Percentiles rank a stretch among this genome's conserved stretches.
Conservation (phyloP, 2,888 invertebrate species). For the Campoplex nolae region DNA sequence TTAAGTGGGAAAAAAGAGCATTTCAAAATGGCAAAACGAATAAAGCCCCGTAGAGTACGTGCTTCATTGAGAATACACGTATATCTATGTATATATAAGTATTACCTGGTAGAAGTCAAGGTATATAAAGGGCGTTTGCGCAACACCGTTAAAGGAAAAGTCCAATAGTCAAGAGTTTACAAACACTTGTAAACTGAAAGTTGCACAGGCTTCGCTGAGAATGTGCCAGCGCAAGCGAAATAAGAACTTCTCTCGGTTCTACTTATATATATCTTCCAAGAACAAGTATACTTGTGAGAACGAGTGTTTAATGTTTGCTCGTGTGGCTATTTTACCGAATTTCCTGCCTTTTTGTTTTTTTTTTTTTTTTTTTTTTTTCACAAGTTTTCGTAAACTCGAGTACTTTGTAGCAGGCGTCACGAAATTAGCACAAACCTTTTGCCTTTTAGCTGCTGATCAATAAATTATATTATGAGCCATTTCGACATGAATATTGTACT, state of each 20-base stretch:
- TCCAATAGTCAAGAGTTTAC: slow-evolving; percentile 40
- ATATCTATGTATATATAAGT: not conserved
- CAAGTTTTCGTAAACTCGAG: slow-evolving; percentile 34
- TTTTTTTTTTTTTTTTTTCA: not conserved
- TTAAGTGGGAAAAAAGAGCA: not conserved
- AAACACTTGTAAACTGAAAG: slow-evolving; percentile 22
- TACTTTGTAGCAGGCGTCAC: not conserved
- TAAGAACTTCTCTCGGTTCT: slow-evolving; percentile 18
- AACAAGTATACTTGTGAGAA: slow-evolving; percentile 10
- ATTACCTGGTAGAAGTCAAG: not conserved
- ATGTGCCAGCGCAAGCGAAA: slow-evolving; percentile 9
- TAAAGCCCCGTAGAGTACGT: not conserved
- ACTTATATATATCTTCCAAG: slow-evolving; percentile 22
- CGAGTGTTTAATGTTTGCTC: slow-evolving; percentile 28
- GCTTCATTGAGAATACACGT: not conserved
- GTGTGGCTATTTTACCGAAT: slow-evolving; percentile 25
- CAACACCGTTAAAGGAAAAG: slow-evolving; percentile 30
- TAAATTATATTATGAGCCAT: not conserved
- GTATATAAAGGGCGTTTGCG: slow-evolving; percentile 23
- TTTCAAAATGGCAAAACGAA: not conserved
- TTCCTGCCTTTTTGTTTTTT: slow-evolving; percentile 3
- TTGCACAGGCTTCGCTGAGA: slow-evolving; percentile 21
- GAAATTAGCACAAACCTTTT: not conserved
- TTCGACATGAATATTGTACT: not conserved
- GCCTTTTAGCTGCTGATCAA: not conserved